Evolutionary conservation across 23 tunicate genomes (phyloP), one percentile per base, ranked within the genome.

Genomic region (Halocynthia aurantium): DNA sequence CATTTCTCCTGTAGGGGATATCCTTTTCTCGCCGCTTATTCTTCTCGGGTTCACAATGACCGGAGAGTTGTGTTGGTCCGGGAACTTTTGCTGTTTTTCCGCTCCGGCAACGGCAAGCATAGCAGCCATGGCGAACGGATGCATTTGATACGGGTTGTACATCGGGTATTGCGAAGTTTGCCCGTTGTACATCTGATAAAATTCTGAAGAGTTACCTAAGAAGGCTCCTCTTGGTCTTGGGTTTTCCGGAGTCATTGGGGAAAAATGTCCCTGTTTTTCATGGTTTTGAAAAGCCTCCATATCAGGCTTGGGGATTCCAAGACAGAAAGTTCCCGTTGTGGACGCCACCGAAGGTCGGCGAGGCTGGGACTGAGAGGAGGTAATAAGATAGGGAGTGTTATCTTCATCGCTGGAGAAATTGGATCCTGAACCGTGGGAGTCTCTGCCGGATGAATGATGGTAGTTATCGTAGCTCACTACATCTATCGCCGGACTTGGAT

Each of bases 141-240:
- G 55, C 78, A 74, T 74, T 56, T 55, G 78, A 54, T 74, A 74
- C 57, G 78, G 20, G 22, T 54, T 54, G 78, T 64, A 74, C 50
- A 21, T 51, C 4, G 56, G 20, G 56, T 53, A 74, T 13, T 13
- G 15, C 10, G 22, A 15, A 10, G 19, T 4, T 31, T 31, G 44
- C 44, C 44, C 44, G 44, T 31, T 31, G 44, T 31, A 31, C 44
- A 31, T 31, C 2, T 31, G 44, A 31, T 31, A 31, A 4, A 31
- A 31, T 31, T 31, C 44, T 31, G 44, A 31, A 31, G 44, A 31
- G 44, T 31, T 31, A 31, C 44, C 44, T 31, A 31, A 31, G 2
- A 65, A 11, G 15, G 70, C 70, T 49, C 22, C 19, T 10, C 17
- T 67, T n/a, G 17, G 19, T 2, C 11, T 51, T 10, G 8, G 11